phyloP scores from a whole-genome alignment of 1,140 invertebrate genomes.

The Subanguina moxae region DNA sequence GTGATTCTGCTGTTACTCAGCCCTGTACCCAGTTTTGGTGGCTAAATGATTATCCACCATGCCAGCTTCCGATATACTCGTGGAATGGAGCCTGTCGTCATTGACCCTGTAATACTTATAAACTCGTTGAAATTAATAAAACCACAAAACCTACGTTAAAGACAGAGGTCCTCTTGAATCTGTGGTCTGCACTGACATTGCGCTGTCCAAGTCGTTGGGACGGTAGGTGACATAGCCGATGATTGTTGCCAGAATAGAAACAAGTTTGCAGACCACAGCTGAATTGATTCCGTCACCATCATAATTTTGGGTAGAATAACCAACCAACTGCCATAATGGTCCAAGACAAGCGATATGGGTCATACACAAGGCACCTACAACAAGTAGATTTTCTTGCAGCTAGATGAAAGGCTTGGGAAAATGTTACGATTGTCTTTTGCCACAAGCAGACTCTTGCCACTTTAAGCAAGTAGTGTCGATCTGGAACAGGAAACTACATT shows the following conservation, averaged over 20 bases:
- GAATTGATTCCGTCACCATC: constrained; percentile 21
- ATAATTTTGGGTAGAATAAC: neutral
- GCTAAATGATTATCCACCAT: neutral
- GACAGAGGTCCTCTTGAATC: constrained; percentile 50
- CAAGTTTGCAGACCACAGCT: constrained; percentile 58
- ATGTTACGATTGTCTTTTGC: constrained; percentile 39
- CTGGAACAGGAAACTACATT: neutral
- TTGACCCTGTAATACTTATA: constrained; percentile 1
- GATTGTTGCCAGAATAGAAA: constrained; percentile 57
- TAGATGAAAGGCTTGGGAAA: too few species aligned
- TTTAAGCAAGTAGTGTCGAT: constrained; percentile 58
- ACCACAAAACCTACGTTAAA: constrained; percentile 23
- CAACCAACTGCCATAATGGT: constrained; percentile 57
- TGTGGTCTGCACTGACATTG: constrained; percentile 48
- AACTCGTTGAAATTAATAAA: neutral
- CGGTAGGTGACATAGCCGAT: constrained; percentile 58
- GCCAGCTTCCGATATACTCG: neutral
- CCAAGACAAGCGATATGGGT: constrained; percentile 52
- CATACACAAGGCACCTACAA: constrained; percentile 47
- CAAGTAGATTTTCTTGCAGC: too few species aligned
- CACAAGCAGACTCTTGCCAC: constrained; percentile 55
- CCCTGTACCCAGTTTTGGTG: neutral
- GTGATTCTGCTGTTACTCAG: neutral
- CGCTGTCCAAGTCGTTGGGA: constrained; percentile 53
- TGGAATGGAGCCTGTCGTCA: neutral